Conservation (phyloP, 2,113 vertebrate genomes). For the Heterochromis multidens region DNA sequence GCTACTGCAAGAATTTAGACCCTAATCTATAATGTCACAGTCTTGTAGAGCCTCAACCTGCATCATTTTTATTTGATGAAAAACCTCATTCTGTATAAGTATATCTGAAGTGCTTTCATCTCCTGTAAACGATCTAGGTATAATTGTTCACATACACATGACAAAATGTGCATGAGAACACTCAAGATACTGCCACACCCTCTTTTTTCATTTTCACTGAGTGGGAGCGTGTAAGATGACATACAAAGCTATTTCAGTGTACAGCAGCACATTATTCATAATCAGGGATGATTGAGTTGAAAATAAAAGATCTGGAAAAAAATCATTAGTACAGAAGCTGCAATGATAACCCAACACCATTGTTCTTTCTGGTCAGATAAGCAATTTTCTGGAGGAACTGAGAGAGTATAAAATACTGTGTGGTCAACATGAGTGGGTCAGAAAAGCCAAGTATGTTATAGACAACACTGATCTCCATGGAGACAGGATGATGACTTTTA, state of each 20-base stretch:
- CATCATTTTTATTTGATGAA: constrained; percentile 23
- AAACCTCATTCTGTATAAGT: constrained; percentile 23
- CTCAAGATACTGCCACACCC: background rate
- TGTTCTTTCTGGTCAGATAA: background rate
- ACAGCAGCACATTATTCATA: background rate
- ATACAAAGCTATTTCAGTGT: background rate
- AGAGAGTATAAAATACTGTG: background rate
- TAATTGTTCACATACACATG: background rate
- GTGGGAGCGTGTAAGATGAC: background rate
- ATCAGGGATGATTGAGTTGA: background rate
- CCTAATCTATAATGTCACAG: constrained; percentile 40
- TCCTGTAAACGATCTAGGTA: constrained; percentile 35
- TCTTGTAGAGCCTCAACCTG: constrained; percentile 26
- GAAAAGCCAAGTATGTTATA: constrained; percentile 25
- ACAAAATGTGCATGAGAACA: constrained; percentile 30
- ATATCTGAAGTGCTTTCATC: constrained; percentile 26
- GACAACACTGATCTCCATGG: constrained; percentile 45
- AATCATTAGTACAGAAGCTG: background rate
- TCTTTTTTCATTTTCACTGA: background rate
- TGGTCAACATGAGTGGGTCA: constrained; percentile 1
- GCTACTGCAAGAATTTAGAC: constrained; percentile 20
- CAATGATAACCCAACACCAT: background rate
- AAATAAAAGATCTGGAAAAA: background rate
- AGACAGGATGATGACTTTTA: constrained; percentile 36
- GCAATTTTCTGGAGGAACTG: background rate